These are phyloP conservation scores for Myiothlypis coronata DNA, from an alignment of 2,797 vertebrate species.

Conservation along the genomic window DNA sequence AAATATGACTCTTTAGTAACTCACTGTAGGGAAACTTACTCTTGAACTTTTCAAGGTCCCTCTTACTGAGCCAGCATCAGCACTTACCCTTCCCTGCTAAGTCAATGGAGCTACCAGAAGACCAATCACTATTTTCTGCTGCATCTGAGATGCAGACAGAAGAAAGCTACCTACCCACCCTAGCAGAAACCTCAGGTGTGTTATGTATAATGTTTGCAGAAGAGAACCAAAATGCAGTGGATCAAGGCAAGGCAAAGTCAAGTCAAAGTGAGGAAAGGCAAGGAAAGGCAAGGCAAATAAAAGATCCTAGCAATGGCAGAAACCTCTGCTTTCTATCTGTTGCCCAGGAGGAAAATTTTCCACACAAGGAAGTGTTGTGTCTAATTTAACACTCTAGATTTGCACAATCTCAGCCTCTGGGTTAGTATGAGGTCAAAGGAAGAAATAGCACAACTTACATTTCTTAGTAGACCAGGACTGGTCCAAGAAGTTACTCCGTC, in stretches of 20 bases:
- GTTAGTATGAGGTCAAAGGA: neutral
- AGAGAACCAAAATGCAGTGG: neutral
- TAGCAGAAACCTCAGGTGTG: neutral
- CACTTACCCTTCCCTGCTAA: neutral
- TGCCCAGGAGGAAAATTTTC: neutral
- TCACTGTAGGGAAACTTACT: neutral
- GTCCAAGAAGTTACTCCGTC: neutral
- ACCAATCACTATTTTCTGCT: neutral
- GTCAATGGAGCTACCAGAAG: neutral
- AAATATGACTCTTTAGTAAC: neutral
- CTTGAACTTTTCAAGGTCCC: neutral
- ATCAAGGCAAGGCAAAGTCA: neutral
- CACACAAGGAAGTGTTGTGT: neutral
- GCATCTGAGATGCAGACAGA: neutral
- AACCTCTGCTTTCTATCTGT: neutral
- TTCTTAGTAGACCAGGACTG: neutral
- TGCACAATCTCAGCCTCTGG: neutral
- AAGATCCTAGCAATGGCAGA: neutral
- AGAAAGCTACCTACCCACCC: neutral
- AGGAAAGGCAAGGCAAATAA: neutral
- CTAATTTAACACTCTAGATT: neutral
- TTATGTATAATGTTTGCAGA: neutral
- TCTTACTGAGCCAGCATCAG: neutral
- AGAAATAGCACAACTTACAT: neutral
- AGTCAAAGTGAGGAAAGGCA: neutral